Evolutionary conservation across 2,113 vertebrate species (phyloP).

Genomic region (Dipodomys ordii): DNA sequence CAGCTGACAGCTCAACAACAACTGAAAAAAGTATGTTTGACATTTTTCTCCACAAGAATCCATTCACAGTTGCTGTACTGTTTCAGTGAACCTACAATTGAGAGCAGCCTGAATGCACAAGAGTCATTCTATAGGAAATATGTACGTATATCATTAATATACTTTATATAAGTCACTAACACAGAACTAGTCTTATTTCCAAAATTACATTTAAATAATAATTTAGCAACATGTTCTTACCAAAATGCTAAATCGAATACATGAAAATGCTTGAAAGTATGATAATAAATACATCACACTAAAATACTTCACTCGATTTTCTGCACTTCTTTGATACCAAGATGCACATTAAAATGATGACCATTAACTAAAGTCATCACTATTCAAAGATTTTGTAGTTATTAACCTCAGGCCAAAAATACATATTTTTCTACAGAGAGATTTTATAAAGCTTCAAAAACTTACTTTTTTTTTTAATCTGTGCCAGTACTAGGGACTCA

Average conservation of each 20-base stretch:
- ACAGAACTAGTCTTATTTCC: conserved; percentile 40
- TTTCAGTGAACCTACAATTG: conserved; percentile 65
- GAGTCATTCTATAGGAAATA: conserved; percentile 43
- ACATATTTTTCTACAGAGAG: not conserved
- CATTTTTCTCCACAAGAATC: conserved; percentile 68
- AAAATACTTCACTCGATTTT: conserved; percentile 29
- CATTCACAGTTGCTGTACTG: conserved; percentile 25
- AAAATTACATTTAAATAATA: conserved; percentile 55
- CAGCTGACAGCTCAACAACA: conserved; percentile 37
- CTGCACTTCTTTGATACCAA: conserved; percentile 9
- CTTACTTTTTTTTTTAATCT: not conserved
- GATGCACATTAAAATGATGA: conserved; percentile 27
- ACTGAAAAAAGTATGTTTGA: conserved; percentile 69
- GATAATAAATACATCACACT: conserved; percentile 32
- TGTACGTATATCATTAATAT: conserved; percentile 17
- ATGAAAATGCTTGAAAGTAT: conserved; percentile 56
- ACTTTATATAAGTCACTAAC: conserved; percentile 39
- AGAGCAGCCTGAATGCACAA: conserved; percentile 56
- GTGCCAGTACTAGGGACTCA: too few relatives aligned
- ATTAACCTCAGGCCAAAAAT: conserved; percentile 35
- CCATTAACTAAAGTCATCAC: conserved; percentile 28
- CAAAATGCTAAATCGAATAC: conserved; percentile 59
- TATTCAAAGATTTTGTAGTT: not conserved
- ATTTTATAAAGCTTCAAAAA: not conserved
- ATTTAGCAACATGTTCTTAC: conserved; percentile 48